A percentile compares a stretch with the other conserved stretches of the same genome.
phyloP scores from a whole-genome alignment of 2,888 invertebrate genomes.

The Agriopis marginaria region DNA sequence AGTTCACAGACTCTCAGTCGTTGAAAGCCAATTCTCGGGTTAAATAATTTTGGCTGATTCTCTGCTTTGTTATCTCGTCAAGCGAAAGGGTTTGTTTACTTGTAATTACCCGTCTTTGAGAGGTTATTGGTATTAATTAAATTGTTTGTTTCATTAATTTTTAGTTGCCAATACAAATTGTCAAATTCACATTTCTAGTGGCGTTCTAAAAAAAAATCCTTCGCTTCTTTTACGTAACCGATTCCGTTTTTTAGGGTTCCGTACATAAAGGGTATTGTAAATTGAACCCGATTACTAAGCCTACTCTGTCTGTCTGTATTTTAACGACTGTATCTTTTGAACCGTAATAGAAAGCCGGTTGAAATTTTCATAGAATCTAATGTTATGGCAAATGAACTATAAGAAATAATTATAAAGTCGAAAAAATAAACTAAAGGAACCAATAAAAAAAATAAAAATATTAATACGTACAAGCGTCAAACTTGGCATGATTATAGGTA shows the following conservation, averaged over 20 bases:
- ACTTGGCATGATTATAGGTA: no score
- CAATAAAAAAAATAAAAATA: no score
- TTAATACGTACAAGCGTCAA: no score
- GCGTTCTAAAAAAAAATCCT: no score
- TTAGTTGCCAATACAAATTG: conserved; percentile 4
- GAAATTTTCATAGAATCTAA: no score
- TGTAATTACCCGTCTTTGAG: conserved; percentile 51
- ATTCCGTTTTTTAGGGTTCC: neutral
- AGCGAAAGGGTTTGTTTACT: conserved; percentile 55
- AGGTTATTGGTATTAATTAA: conserved; percentile 33
- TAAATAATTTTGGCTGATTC: conserved; percentile 72
- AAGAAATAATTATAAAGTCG: no score
- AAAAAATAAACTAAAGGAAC: no score
- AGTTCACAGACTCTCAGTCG: conserved; percentile 59
- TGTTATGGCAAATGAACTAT: neutral
- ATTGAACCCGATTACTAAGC: no score
- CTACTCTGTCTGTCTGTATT: no score
- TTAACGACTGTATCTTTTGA: no score
- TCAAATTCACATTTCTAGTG: neutral
- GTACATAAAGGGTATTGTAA: no score
- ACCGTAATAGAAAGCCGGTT: no score
- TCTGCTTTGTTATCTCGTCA: conserved; percentile 57
- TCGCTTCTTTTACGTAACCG: neutral
- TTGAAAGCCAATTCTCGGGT: conserved; percentile 70
- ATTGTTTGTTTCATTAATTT: conserved; percentile 21